These are phyloP conservation scores for Epizoanthus stellaris DNA, from an alignment of 92 coral and sea anemone genomes.

Conservation along the genomic window DNA sequence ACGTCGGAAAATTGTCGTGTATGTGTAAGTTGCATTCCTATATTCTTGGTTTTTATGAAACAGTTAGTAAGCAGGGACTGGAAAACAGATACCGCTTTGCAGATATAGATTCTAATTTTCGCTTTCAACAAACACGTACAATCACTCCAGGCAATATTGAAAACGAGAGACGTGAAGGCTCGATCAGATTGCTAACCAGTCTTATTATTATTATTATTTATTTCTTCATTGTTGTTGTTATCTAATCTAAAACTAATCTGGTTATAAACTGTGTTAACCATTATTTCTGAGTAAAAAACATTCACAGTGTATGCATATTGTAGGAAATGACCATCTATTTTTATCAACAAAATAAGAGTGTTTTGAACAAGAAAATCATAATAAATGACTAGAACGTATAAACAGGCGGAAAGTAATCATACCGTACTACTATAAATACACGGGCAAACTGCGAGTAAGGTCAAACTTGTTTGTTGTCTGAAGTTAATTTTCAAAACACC, in stretches of 20 bases:
- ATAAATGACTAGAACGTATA: not conserved
- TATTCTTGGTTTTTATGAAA: not conserved
- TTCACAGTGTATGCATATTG: not conserved
- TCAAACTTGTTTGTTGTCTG: not conserved
- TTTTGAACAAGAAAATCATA: not conserved
- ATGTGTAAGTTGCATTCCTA: no score
- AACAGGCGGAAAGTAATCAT: not conserved
- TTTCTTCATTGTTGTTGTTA: not conserved
- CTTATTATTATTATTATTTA: not conserved
- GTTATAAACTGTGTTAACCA: not conserved
- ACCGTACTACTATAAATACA: not conserved
- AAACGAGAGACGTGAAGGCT: not conserved
- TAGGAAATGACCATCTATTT: not conserved
- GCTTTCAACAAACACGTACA: not conserved
- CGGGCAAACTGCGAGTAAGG: not conserved
- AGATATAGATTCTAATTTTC: not conserved
- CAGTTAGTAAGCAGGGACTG: not conserved
- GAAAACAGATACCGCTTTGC: not conserved
- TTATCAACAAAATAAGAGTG: not conserved
- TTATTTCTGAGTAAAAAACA: not conserved
- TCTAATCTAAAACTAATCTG: slow-evolving; percentile 11
- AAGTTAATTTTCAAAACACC: no score
- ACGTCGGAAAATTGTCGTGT: no score
- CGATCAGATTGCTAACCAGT: not conserved
- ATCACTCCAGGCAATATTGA: slow-evolving; percentile 12